These are phyloP conservation scores for Drosophila littoralis DNA, from an alignment of 1,140 invertebrate genomes.

Conservation along the genomic window DNA sequence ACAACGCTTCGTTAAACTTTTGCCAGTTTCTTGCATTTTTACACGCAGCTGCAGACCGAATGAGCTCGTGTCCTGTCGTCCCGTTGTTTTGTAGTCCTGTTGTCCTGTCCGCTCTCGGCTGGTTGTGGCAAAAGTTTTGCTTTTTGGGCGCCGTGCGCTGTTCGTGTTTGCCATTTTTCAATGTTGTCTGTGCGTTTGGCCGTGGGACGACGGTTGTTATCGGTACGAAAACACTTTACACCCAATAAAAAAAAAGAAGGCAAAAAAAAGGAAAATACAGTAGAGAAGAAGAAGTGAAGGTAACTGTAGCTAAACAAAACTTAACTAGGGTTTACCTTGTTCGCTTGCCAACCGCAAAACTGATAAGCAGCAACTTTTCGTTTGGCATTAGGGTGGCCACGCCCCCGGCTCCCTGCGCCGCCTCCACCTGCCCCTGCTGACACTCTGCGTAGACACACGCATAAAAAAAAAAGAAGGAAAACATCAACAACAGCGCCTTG, in stretches of 20 bases:
- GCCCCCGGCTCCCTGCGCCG: neutral
- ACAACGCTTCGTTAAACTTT: conserved; percentile 64
- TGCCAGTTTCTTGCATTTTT: conserved; percentile 62
- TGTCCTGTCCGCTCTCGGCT: neutral
- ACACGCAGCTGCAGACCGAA: conserved; percentile 32
- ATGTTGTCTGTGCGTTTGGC: conserved; percentile 40
- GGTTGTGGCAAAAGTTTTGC: conserved; percentile 47
- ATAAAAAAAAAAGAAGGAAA: conserved; percentile 9
- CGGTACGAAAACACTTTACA: conserved; percentile 70
- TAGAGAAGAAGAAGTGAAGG: neutral
- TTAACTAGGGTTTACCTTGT: conserved; percentile 55
- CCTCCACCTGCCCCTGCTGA: conserved; percentile 1
- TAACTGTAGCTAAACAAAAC: conserved; percentile 38
- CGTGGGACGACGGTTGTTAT: conserved; percentile 40
- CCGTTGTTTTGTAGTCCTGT: neutral
- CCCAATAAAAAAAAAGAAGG: conserved; percentile 62
- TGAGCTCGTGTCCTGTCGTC: conserved; percentile 2
- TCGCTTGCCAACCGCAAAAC: conserved; percentile 54
- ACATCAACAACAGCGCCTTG: conserved; percentile 14
- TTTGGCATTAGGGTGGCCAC: conserved; percentile 33
- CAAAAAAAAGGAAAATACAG: neutral
- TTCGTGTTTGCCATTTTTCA: conserved; percentile 53
- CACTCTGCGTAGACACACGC: conserved; percentile 21
- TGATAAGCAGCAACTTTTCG: conserved; percentile 56
- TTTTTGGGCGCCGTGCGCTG: conserved; percentile 13